Base-by-base conservation (phyloP, 2,888 invertebrate species). In the Lysandra bellargus region DNA sequence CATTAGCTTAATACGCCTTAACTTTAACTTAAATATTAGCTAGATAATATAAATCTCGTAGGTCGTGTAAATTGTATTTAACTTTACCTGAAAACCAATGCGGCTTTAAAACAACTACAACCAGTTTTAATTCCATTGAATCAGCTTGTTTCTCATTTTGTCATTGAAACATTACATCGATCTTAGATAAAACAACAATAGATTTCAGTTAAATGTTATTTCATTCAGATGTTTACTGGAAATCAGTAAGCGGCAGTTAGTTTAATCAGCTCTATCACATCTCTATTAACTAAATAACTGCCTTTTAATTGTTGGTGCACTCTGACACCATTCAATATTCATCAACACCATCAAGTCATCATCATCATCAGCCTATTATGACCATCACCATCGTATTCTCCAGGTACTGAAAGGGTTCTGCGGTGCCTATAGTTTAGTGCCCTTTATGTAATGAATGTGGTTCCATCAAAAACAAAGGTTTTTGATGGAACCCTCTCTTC, bases 261-360 rank as follows among this genome's bases (percentile, higher is more conserved):
- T 30, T 64, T 7, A 33, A 33, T 69, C 7, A 9, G 61, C 30
- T 69, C 14, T 14, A 69, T 33, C 33, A 14, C 14, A 60, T n/a
- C 60, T n/a, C 14, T 23, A 7, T 64, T 64, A 12, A 23, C 1
- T 30, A 64, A 64, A 64, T 64, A 61, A 61, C 64, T 17, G 69
- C 69, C 14, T 69, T 33, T 69, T 69, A 33, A 69, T 33, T 69
- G 17, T 37, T 14, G 69, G 37, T 69, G 69, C 33, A 33, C 17
- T 69, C 69, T 14, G 69, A 69, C 5, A 69, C 30, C 69, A 69
- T 69, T 69, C 14, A 69, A 33, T 69, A 12, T 69, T 69, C 30
- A 69, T 69, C 30, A 69, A 69, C 69, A 12, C 33, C 4, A 4
- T 69, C 33, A 33, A 69, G 4, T 4, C 30, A 64, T 33, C 23